Evolutionary conservation across 2,888 invertebrate genomes (phyloP).

Genomic region (Drosophila stalkeri): DNA sequence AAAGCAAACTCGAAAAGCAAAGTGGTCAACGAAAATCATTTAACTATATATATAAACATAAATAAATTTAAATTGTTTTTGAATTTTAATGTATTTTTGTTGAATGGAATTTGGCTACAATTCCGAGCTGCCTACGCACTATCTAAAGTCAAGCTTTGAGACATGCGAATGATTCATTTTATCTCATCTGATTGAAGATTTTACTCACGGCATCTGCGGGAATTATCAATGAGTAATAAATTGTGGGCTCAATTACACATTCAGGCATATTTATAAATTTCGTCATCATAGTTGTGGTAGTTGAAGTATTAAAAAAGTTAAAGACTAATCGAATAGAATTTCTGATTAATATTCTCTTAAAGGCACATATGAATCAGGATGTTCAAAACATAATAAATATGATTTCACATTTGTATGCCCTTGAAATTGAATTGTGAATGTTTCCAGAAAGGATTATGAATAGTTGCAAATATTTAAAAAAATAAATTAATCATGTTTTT

Average conservation of each 20-base stretch:
- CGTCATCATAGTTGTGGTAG: too few relatives aligned
- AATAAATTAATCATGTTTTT: not conserved
- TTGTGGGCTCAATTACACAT: not conserved
- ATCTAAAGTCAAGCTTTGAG: not conserved
- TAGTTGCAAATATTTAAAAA: not conserved
- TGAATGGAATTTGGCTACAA: not conserved
- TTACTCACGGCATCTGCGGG: not conserved
- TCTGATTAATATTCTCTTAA: not conserved
- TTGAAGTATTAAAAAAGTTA: not conserved
- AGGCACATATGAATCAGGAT: not conserved
- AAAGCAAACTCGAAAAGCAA: not conserved
- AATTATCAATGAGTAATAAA: conserved; percentile 10
- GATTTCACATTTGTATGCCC: not conserved
- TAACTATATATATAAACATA: not conserved
- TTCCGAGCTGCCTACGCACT: not conserved
- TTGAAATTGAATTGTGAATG: too few relatives aligned
- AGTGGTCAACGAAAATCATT: not conserved
- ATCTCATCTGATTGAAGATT: not conserved
- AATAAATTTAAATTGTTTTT: not conserved
- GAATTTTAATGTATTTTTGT: not conserved
- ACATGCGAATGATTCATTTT: conserved; percentile 14
- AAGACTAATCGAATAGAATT: not conserved
- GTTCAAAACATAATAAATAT: not conserved
- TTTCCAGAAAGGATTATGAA: not conserved
- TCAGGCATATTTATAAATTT: not conserved